A percentile compares a stretch with the other conserved stretches of the same genome.
Conservation (phyloP, 2,888 invertebrate species). For the Leptarthrus brevirostris region DNA sequence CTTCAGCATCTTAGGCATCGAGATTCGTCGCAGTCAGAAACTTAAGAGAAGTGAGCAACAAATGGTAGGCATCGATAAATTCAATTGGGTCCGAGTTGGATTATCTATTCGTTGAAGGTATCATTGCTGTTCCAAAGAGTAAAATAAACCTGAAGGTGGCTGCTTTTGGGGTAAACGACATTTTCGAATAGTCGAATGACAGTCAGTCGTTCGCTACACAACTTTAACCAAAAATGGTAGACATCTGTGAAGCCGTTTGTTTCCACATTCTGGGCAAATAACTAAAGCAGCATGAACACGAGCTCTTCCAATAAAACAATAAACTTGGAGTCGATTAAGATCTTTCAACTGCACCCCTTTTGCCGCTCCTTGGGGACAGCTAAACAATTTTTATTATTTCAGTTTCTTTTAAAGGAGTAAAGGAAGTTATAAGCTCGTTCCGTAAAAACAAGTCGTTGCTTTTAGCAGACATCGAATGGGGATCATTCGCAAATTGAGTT, state of each 20-base stretch:
- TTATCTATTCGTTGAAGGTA: not conserved
- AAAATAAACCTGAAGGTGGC: slow-evolving; percentile 18
- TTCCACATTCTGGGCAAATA: slow-evolving; percentile 14
- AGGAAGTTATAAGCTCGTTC: slow-evolving; percentile 18
- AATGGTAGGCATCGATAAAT: not conserved
- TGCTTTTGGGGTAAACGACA: slow-evolving; percentile 24
- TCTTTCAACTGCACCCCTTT: slow-evolving; percentile 44
- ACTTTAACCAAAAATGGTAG: slow-evolving; percentile 29
- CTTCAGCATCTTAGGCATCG: not conserved
- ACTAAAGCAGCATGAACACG: slow-evolving; percentile 13
- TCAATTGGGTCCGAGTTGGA: not conserved
- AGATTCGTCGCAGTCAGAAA: not conserved
- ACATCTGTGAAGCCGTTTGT: slow-evolving; percentile 26
- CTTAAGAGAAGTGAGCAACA: not conserved
- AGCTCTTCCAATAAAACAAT: slow-evolving; percentile 45
- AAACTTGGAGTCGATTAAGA: slow-evolving; percentile 49
- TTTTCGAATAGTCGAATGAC: slow-evolving; percentile 17
- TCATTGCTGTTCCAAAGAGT: not conserved
- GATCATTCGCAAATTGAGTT: slow-evolving; percentile 31
- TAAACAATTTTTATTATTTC: slow-evolving; percentile 3
- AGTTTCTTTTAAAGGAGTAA: not conserved
- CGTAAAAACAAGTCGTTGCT: not conserved
- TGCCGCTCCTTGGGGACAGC: not conserved
- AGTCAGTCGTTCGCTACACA: slow-evolving; percentile 13
- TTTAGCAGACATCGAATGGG: not conserved